phyloP scores from a whole-genome alignment of 2,797 vertebrate genomes.

The Babyrousa celebensis region DNA sequence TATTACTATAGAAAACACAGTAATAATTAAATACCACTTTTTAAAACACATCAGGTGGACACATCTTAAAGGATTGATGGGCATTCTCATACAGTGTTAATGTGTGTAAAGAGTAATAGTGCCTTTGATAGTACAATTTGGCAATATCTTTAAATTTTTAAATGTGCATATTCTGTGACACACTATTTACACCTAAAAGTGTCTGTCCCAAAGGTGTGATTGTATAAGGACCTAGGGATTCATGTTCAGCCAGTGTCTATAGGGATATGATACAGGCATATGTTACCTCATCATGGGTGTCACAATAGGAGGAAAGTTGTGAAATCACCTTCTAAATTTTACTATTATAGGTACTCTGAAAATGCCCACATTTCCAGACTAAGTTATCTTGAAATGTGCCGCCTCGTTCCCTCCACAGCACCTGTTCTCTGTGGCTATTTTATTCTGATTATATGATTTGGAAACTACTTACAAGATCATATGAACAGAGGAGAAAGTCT shows the following conservation, averaged over 20 bases:
- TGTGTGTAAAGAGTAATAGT: neutral
- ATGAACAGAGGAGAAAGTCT: conserved; percentile 54
- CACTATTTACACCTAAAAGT: conserved; percentile 21
- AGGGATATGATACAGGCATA: neutral
- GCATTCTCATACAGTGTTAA: neutral
- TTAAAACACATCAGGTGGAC: neutral
- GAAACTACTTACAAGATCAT: conserved; percentile 62
- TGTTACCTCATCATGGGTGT: conserved; percentile 16
- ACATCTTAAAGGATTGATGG: conserved; percentile 17
- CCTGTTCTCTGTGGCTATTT: conserved; percentile 46
- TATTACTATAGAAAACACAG: conserved; percentile 22
- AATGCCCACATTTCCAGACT: conserved; percentile 58
- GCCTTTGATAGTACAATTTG: conserved; percentile 22
- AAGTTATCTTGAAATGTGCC: conserved; percentile 58
- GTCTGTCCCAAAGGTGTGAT: conserved; percentile 16
- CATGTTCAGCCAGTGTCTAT: neutral
- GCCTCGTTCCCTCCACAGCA: neutral
- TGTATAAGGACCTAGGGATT: neutral
- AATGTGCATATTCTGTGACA: neutral
- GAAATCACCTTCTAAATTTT: conserved; percentile 54
- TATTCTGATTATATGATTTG: conserved; percentile 60
- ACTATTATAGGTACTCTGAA: conserved; percentile 43
- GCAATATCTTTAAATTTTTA: conserved; percentile 53
- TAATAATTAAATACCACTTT: neutral
- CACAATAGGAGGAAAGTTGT: conserved; percentile 34